Conservation (phyloP, 1,140 invertebrate species). For the Oncopodura yosiiana region DNA sequence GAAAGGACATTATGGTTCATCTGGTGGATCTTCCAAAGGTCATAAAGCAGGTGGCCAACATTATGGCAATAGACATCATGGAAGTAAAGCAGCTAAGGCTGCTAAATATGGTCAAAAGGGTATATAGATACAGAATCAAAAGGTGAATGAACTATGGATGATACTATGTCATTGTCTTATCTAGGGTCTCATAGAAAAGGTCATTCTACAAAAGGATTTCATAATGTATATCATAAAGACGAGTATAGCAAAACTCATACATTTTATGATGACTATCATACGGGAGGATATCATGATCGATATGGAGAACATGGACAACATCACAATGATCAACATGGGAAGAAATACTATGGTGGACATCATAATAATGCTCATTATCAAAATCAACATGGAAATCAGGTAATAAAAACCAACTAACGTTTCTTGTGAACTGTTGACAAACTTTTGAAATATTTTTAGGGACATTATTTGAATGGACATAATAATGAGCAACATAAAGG, state of each 20-base stretch:
- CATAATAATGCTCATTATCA: slow-evolving; percentile 15
- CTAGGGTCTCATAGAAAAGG: slow-evolving; percentile 26
- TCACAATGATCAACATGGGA: slow-evolving; percentile 21
- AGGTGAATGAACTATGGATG: neutral
- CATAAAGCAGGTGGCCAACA: slow-evolving; percentile 27
- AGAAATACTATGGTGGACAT: slow-evolving; percentile 19
- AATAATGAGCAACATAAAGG: slow-evolving; percentile 9
- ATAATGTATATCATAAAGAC: slow-evolving; percentile 32
- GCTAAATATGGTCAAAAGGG: slow-evolving; percentile 20
- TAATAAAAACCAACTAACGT: neutral
- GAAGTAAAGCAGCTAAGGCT: slow-evolving; percentile 16
- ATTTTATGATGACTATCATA: slow-evolving; percentile 28
- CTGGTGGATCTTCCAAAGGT: slow-evolving; percentile 21
- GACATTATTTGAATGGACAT: slow-evolving; percentile 20
- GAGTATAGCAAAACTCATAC: slow-evolving; percentile 20
- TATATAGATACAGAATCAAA: neutral
- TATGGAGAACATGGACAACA: slow-evolving; percentile 18
- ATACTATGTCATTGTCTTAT: neutral
- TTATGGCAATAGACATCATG: slow-evolving; percentile 20
- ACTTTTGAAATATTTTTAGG: neutral
- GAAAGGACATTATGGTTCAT: slow-evolving; percentile 25
- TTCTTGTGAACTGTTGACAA: neutral
- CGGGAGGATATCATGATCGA: slow-evolving; percentile 20
- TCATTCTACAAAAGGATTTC: slow-evolving; percentile 32
- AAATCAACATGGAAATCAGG: slow-evolving; percentile 22